phyloP scores from a whole-genome alignment of 2,113 vertebrate genomes.

The Sminthopsis crassicaudata region DNA sequence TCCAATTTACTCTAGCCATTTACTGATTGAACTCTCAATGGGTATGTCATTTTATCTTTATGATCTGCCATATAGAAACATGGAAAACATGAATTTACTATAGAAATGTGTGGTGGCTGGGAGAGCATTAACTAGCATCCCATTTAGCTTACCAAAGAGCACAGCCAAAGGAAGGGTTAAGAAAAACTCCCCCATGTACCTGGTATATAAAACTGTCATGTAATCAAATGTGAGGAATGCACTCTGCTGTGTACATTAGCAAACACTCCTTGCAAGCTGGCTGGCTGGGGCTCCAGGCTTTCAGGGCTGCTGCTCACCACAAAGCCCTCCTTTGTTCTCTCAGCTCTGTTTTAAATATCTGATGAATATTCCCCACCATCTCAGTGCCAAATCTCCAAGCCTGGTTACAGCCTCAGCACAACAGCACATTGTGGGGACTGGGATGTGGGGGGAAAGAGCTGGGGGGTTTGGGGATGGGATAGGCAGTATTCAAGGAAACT shows the following conservation, averaged over 20 bases:
- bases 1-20: constrained; percentile 56
- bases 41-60: constrained; percentile 66
- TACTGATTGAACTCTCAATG: constrained; percentile 58
- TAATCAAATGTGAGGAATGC: constrained; percentile 78
- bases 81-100: constrained; percentile 49
- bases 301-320: constrained; percentile 73
- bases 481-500: constrained; percentile 54
- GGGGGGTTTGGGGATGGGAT: constrained; percentile 54
- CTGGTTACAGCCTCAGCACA: constrained; percentile 82
- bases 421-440: constrained; percentile 82
- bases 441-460: constrained; percentile 32
- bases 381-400: constrained; percentile 82
- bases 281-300: constrained; percentile 69
- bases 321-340: constrained; percentile 87
- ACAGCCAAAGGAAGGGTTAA: constrained; percentile 80
- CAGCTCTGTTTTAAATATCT: constrained; percentile 87
- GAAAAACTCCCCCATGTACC: constrained; percentile 57
- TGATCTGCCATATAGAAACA: constrained; percentile 62
- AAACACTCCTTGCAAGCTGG: constrained; percentile 73
- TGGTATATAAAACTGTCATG: constrained; percentile 75
- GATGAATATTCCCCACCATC: constrained; percentile 82
- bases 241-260: constrained; percentile 74
- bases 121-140: constrained; percentile 9
- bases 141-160: not conserved
- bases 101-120: constrained; percentile 29